Percentiles rank a stretch among this genome's conserved stretches.
These are phyloP conservation scores for Drosophila pseudoananassae DNA, from an alignment of 1,140 invertebrate genomes.

Conservation along the genomic window DNA sequence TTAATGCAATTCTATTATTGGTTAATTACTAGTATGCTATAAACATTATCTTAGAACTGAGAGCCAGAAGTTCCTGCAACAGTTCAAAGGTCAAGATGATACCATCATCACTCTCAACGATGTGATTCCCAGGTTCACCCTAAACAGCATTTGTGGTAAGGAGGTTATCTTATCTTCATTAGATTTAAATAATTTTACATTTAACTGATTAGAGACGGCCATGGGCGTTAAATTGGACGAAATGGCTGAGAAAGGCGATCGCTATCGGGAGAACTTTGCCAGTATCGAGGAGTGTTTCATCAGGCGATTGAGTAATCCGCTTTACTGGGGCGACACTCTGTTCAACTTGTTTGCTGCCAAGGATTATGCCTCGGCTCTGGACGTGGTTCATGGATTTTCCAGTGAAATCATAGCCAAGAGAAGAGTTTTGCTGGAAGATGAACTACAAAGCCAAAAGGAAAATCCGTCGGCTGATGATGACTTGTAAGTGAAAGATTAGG, in stretches of 20 bases:
- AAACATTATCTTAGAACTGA: constrained; percentile 72
- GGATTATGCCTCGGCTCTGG: constrained; percentile 42
- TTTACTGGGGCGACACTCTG: constrained; percentile 49
- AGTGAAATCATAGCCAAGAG: constrained; percentile 75
- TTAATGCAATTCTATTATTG: fast-evolving
- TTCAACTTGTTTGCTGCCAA: constrained; percentile 57
- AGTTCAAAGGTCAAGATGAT: constrained; percentile 42
- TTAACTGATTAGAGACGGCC: constrained; percentile 87
- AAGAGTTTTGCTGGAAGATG: constrained; percentile 41
- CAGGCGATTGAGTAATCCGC: constrained; percentile 59
- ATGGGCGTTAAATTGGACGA: constrained; percentile 88
- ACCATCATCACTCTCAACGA: constrained; percentile 40
- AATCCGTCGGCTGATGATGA: constrained; percentile 46
- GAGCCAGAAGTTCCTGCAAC: constrained; percentile 73
- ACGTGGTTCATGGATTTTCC: constrained; percentile 66
- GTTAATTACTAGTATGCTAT: background rate
- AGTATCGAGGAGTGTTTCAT: constrained; percentile 66
- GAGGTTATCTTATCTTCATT: background rate
- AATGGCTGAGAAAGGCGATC: constrained; percentile 66
- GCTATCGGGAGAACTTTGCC: constrained; percentile 67
- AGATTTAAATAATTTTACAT: background rate
- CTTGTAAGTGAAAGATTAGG: constrained; percentile 11
- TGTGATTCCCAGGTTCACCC: constrained; percentile 87
- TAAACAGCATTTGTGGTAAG: constrained; percentile 91
- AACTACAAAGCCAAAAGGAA: background rate